Evolutionary conservation across 2,113 vertebrate genomes (phyloP).

Genomic region (Castor canadensis): DNA sequence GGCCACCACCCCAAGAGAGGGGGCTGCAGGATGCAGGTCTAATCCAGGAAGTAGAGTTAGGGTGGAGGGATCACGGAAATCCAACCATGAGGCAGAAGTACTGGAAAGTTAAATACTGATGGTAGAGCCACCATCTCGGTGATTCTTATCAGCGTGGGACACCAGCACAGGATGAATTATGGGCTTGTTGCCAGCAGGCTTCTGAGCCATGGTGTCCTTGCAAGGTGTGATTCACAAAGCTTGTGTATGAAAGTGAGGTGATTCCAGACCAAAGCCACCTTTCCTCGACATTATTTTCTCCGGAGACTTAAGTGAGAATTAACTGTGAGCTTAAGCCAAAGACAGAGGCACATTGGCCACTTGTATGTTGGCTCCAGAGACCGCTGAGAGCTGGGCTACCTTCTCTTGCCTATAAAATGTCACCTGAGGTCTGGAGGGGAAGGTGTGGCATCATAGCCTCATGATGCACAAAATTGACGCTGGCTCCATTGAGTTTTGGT

Average conservation of each 20-base stretch:
- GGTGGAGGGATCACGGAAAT: neutral
- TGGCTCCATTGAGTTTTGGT: accelerated
- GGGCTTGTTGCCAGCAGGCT: neutral
- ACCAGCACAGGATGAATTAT: accelerated
- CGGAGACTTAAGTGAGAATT: neutral
- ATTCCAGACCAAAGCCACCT: neutral
- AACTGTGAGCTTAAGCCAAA: neutral
- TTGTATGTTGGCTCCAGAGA: neutral
- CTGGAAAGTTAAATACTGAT: neutral
- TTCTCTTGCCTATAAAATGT: accelerated
- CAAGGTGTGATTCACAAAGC: neutral
- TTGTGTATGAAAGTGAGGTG: neutral
- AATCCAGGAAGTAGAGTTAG: neutral
- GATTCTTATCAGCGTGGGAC: neutral
- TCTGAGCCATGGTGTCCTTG: neutral
- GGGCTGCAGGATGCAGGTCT: accelerated
- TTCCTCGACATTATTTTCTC: neutral
- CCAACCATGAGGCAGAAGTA: neutral
- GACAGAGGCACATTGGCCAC: accelerated
- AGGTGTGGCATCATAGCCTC: accelerated
- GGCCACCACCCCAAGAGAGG: too few relatives aligned
- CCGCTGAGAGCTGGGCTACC: accelerated
- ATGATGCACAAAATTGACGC: accelerated
- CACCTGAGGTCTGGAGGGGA: neutral
- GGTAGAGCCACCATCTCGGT: too few relatives aligned